Evolutionary conservation across 2,888 invertebrate species (phyloP).

Genomic region (Miltochrista miniata): DNA sequence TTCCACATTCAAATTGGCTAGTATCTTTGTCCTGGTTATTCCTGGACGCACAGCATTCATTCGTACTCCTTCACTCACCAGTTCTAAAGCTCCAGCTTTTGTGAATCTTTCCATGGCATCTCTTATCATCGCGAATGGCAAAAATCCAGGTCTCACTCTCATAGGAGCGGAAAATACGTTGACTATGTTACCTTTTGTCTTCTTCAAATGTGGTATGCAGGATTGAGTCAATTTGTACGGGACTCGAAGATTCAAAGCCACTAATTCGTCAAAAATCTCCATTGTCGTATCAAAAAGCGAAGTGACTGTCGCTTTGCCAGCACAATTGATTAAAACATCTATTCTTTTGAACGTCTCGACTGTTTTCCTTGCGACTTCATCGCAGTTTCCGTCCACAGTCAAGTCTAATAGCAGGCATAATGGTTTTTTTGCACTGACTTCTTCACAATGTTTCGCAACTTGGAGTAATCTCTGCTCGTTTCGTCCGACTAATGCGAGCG

Average conservation of each 20-base stretch:
- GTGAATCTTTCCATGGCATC: conserved; percentile 62
- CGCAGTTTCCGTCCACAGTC: conserved; percentile 52
- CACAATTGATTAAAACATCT: conserved; percentile 61
- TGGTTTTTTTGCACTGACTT: conserved; percentile 44
- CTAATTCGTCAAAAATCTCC: conserved; percentile 58
- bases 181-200: conserved; percentile 59
- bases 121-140: conserved; percentile 53
- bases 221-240: conserved; percentile 60
- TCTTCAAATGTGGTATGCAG: conserved; percentile 52
- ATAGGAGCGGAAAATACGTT: conserved; percentile 56
- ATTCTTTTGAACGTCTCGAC: conserved; percentile 48
- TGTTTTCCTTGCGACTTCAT: conserved; percentile 54
- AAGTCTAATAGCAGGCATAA: conserved; percentile 54
- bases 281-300: conserved; percentile 57
- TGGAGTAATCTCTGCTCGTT: conserved; percentile 50
- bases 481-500: conserved; percentile 55
- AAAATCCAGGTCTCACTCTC: conserved; percentile 54
- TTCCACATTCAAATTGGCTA: conserved; percentile 56
- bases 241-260: conserved; percentile 57
- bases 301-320: conserved; percentile 51
- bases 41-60: conserved; percentile 68
- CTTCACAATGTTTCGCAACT: conserved; percentile 50
- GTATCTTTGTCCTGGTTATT: conserved; percentile 56
- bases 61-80: conserved; percentile 57
- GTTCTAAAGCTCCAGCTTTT: conserved; percentile 53